These are phyloP conservation scores for Drosophila cognata DNA, from an alignment of 2,888 invertebrate species.

Conservation along the genomic window DNA sequence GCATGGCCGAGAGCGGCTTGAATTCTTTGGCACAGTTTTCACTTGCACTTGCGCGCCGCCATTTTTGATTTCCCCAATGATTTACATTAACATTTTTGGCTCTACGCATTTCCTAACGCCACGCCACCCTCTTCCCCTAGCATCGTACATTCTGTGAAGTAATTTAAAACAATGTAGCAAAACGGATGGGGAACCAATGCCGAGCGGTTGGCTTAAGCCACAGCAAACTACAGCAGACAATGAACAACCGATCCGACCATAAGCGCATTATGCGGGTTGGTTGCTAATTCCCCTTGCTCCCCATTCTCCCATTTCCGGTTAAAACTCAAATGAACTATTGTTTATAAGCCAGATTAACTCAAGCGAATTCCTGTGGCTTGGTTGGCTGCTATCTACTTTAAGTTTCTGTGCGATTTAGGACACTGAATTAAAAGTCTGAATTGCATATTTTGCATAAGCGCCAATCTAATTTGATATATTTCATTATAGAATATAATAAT, in stretches of 20 bases:
- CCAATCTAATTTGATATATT: neutral
- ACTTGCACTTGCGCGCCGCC: conserved; percentile 67
- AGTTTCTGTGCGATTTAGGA: conserved; percentile 10
- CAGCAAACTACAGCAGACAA: conserved; percentile 48
- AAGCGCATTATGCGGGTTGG: conserved; percentile 76
- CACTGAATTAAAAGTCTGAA: conserved; percentile 1
- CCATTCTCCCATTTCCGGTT: neutral
- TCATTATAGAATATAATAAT: neutral
- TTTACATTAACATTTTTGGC: conserved; percentile 78
- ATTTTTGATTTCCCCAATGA: conserved; percentile 81
- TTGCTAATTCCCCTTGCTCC: conserved; percentile 14
- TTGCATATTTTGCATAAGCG: neutral
- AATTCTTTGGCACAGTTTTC: conserved; percentile 75
- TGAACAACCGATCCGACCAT: conserved; percentile 61
- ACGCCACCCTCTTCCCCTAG: neutral
- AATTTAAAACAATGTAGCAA: conserved; percentile 52
- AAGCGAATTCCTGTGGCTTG: conserved; percentile 30
- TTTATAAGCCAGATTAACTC: conserved; percentile 62
- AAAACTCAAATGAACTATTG: conserved; percentile 78
- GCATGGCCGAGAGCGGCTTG: conserved; percentile 66
- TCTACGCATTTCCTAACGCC: conserved; percentile 41
- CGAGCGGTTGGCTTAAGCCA: conserved; percentile 32
- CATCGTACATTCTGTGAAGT: conserved; percentile 49
- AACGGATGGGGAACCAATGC: neutral
- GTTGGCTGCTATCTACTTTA: conserved; percentile 19